Conservation (phyloP, 2,113 vertebrate genomes). For the Lethenteron camtschaticum region DNA sequence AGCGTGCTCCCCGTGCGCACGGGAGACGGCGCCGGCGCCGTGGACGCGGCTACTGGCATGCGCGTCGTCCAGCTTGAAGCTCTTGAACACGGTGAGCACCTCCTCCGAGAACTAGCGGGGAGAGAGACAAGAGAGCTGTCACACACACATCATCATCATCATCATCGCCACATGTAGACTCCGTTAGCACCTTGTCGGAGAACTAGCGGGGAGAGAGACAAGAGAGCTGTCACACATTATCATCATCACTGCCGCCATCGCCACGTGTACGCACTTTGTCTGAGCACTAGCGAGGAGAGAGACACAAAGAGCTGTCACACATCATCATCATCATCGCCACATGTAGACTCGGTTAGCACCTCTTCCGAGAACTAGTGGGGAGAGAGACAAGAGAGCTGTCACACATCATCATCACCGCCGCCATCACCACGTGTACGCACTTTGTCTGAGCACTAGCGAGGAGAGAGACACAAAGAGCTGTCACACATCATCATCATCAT, state of each 20-base stretch:
- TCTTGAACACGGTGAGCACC: conserved; percentile 85
- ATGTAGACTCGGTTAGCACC: conserved; percentile 65
- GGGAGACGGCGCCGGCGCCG: conserved; percentile 23
- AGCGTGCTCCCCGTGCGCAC: conserved; percentile 52
- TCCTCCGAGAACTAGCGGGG: conserved; percentile 61
- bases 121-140: neutral
- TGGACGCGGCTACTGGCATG: conserved; percentile 81
- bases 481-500: neutral
- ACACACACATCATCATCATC: neutral
- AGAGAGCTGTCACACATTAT: neutral
- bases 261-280: conserved; percentile 53
- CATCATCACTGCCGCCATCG: too few relatives aligned
- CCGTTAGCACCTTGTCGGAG: conserved; percentile 79
- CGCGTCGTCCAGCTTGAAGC: conserved; percentile 86
- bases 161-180: conserved; percentile 29
- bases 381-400: too few relatives aligned
- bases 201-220: conserved; percentile 25
- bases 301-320: neutral
- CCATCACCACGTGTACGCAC: conserved; percentile 27
- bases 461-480: neutral
- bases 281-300: conserved; percentile 35
- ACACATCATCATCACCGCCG: too few relatives aligned
- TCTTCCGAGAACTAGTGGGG: conserved; percentile 60
- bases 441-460: conserved; percentile 63
- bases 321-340: too few relatives aligned